Evolutionary conservation across 2,888 invertebrate genomes (phyloP).

Genomic region (Phaedon cochleariae): DNA sequence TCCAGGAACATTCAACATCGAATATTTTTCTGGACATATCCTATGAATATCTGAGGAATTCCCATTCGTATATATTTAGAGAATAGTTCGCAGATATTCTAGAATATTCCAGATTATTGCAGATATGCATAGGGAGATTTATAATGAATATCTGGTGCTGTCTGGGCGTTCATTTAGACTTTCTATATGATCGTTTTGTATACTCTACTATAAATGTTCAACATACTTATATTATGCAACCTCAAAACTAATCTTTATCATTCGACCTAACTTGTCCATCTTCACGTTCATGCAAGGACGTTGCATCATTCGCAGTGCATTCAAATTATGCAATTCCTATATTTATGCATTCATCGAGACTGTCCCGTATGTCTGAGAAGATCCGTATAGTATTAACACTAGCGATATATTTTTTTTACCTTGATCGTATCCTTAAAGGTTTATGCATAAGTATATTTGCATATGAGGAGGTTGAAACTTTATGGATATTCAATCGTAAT

Average conservation of each 20-base stretch:
- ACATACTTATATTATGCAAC: background rate
- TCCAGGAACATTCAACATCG: too few relatives aligned
- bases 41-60: too few relatives aligned
- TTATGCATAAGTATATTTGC: background rate
- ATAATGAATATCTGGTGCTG: too few relatives aligned
- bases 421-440: background rate
- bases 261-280: slow-evolving; percentile 13
- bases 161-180: too few relatives aligned
- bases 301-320: slow-evolving; percentile 16
- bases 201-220: background rate
- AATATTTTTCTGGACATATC: too few relatives aligned
- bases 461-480: too few relatives aligned
- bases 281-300: slow-evolving; percentile 9
- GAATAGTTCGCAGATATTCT: too few relatives aligned
- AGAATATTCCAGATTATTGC: too few relatives aligned
- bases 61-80: too few relatives aligned
- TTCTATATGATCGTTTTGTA: too few relatives aligned
- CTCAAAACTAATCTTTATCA: slow-evolving; percentile 17
- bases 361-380: slow-evolving; percentile 4
- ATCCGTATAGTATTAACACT: background rate
- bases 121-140: too few relatives aligned
- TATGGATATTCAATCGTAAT: too few relatives aligned
- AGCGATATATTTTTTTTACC: background rate
- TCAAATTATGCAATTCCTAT: slow-evolving; percentile 15
- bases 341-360: background rate